Evolutionary conservation across 2,888 invertebrate genomes (phyloP).

Genomic region (Eilema griseolum): DNA sequence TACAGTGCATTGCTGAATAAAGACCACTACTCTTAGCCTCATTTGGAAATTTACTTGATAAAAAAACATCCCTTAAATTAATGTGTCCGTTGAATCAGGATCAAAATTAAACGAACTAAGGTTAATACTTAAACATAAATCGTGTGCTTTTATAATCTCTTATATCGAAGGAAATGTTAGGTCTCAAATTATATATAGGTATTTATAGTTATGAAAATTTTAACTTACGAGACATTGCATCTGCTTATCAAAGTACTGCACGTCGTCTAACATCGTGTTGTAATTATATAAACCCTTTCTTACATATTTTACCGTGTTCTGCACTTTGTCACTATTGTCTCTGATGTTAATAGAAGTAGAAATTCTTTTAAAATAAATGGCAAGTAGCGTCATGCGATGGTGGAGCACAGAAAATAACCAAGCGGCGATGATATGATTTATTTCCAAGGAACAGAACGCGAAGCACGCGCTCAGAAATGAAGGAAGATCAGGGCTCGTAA

Average conservation of each 20-base stretch:
- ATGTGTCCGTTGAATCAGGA: too few species aligned
- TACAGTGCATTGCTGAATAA: too few species aligned
- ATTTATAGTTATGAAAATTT: background rate
- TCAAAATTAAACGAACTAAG: background rate
- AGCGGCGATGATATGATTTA: background rate
- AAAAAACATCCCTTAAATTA: too few species aligned
- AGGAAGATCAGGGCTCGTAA: background rate
- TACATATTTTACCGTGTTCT: conserved; percentile 13
- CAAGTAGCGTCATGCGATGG: conserved; percentile 1
- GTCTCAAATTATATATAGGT: too few species aligned
- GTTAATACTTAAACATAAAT: too few species aligned
- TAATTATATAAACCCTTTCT: conserved; percentile 14
- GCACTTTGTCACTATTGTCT: background rate
- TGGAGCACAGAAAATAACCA: conserved; percentile 6
- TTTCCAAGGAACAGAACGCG: conserved; percentile 4
- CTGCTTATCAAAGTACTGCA: conserved; percentile 1
- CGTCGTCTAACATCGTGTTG: background rate
- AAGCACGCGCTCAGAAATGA: background rate
- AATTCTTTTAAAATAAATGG: conserved; percentile 4
- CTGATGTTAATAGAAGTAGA: background rate
- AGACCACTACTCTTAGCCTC: background rate
- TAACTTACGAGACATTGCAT: conserved; percentile 12
- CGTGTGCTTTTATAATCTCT: too few species aligned
- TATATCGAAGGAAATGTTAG: too few species aligned
- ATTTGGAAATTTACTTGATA: background rate